phyloP scores from a whole-genome alignment of 2,888 invertebrate species.

The Nemotelus pantherinus region DNA sequence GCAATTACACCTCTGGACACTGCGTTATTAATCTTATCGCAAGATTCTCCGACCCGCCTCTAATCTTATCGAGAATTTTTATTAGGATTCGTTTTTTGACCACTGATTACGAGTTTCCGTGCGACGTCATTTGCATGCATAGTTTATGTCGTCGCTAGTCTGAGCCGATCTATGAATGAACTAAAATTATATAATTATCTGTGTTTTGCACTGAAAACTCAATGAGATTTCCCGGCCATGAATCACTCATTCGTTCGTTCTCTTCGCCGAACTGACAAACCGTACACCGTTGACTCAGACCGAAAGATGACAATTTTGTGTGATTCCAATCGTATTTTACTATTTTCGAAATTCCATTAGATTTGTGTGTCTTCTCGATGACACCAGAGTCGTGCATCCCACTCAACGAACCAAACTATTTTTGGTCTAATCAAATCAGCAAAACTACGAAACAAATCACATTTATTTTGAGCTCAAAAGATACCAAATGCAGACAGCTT shows the following conservation, averaged over 20 bases:
- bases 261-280: neutral
- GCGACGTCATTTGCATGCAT: neutral
- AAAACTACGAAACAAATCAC: neutral
- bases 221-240: neutral
- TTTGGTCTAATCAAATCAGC: neutral
- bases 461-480: no score
- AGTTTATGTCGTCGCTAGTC: neutral
- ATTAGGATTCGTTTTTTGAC: neutral
- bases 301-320: neutral
- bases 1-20: neutral
- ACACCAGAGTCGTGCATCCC: no score
- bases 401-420: neutral
- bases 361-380: no score
- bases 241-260: neutral
- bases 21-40: neutral
- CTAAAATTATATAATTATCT: neutral
- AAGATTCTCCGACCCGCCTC: neutral
- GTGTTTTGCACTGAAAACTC: no score
- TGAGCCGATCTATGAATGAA: neutral
- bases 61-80: conserved; percentile 14
- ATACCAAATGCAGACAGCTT: no score
- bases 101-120: neutral
- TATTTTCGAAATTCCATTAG: no score
- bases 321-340: no score
- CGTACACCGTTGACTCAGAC: neutral